A percentile compares a stretch with the other conserved stretches of the same genome.
Conservation (phyloP, 2,888 invertebrate species). For the Hermodice carunculata region DNA sequence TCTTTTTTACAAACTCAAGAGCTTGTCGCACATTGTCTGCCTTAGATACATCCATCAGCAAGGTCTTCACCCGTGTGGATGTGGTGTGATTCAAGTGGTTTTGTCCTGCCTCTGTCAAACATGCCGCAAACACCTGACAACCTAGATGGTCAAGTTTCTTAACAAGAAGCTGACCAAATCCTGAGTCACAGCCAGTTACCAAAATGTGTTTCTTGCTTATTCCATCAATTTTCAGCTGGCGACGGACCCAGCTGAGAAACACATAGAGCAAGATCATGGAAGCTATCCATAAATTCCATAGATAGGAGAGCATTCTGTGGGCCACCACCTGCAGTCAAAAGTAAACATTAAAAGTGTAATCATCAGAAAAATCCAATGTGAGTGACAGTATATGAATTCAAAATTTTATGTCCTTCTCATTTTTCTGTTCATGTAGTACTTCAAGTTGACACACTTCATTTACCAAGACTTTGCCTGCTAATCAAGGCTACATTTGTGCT, state of each 20-base stretch:
- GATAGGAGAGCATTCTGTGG: no score
- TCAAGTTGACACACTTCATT: no score
- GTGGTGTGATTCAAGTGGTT: slow-evolving; percentile 19
- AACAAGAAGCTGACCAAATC: slow-evolving; percentile 28
- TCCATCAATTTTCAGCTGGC: slow-evolving; percentile 11
- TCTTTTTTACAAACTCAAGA: slow-evolving; percentile 30
- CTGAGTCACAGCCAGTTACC: slow-evolving; percentile 34
- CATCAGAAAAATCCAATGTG: no score
- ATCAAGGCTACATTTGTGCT: no score
- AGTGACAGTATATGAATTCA: no score
- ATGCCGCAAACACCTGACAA: slow-evolving; percentile 29
- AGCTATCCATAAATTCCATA: no score
- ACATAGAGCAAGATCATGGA: slow-evolving; percentile 14
- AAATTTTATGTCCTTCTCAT: no score
- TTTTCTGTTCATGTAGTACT: no score
- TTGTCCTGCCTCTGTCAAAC: slow-evolving; percentile 33
- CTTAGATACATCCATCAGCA: slow-evolving; percentile 44
- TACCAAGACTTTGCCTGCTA: no score
- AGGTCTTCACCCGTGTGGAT: slow-evolving; percentile 24
- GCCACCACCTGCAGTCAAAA: no score
- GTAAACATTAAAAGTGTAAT: no score
- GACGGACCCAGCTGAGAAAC: slow-evolving; percentile 15
- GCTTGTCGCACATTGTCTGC: slow-evolving; percentile 40
- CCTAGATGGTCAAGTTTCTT: slow-evolving; percentile 16
- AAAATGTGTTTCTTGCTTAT: slow-evolving; percentile 25